Evolutionary conservation across 2,797 vertebrate species (phyloP), one percentile per base, ranked within the genome.

Genomic region (Sus cebifrons): DNA sequence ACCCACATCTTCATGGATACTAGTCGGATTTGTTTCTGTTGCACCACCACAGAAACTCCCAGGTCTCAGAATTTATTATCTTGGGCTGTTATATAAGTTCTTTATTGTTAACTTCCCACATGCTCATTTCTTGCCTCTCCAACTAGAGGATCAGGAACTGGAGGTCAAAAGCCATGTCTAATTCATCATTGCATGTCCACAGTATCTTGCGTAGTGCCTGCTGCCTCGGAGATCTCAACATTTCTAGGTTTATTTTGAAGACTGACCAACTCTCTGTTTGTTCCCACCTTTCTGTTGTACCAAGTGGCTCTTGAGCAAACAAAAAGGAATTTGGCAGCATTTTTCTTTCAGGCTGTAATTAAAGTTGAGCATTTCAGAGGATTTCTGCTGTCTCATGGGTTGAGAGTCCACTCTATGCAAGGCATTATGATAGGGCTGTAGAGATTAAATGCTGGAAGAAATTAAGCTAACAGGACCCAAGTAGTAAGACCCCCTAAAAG

Each of bases 191-290:
- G 4, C 44, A 15, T 88, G 44, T 65, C 81, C 54, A 81, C 49
- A 75, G 6, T 49, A 56, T 23, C 65, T 68, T 88, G 17, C 23
- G 27, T 5, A 23, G n/a, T 88, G 32, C 36, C 36, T 25, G 14
- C 2, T 65, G 4, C 86, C 40, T 82, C 17, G 5, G 56, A 52
- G 87, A 64, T 68, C 36, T 73, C 67, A 92, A 62, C 75, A 85
- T 95, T 68, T 92, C 64, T 56, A 95, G 65, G 40, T 68, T 94
- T 87, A 68, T 86, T 92, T 58, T 95, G 94, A 97, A 95, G 74
- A 89, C 68, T 60, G 8, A 71, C 71, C 54, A 87, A 82, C 71
- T 85, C 65, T 87, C 44, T 89, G 29, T 96, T 56, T 91, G 73
- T 44, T 62, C n/a, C 29, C 70, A 49, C 54, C 56, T 97, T 96